Base-by-base conservation (phyloP, 2,113 vertebrate genomes). In the Motacilla tschutschensis region DNA sequence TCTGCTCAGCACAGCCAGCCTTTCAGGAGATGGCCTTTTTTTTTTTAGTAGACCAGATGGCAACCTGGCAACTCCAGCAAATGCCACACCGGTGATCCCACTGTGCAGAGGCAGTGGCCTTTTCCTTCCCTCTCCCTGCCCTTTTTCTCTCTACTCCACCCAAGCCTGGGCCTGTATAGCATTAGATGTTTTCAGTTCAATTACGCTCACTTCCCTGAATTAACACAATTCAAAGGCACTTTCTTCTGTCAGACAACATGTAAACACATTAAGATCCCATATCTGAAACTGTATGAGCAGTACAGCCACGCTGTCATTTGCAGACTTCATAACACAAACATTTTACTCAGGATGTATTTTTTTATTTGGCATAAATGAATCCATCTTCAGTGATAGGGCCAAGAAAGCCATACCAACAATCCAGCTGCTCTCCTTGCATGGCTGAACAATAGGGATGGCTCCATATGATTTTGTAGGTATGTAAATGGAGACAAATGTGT, bases 61-160 rank as follows among this genome's bases (percentile, higher is more conserved):
- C 94, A 95, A 93, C 91, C 92, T 93, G 92, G 92, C 92, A 90
- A 36, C 89, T 76, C 81, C 1, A 50, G 71, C 75, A 62, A 91
- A 84, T 36, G 87, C 94, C 91, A 95, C 87, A 86, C 87, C 87
- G 57, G 71, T 0, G 0, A 72, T 81, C 91, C 89, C 35, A 26
- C 87, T 73, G 84, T 5, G 83, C 78, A 60, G 51, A 71, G 71
- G 66, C 78, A 48, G 47, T 24, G 81, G 71, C 91, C 84, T 83
- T 69, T 86, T 25, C 40, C 51, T 54, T 53, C 81, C 58, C 29
- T 29, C 35, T 86, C 66, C 76, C 69, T 70, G 69, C 60, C 33
- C 81, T 80, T 84, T 89, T 77, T 55, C 60, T 38, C 53, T 57
- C 71, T 29, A 7, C 46, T 90, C 87, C 75, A 76, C 78, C 87